Evolutionary conservation across 2,888 invertebrate species (phyloP), one percentile per base, ranked within the genome.

Genomic region (Stenodera caucasica): DNA sequence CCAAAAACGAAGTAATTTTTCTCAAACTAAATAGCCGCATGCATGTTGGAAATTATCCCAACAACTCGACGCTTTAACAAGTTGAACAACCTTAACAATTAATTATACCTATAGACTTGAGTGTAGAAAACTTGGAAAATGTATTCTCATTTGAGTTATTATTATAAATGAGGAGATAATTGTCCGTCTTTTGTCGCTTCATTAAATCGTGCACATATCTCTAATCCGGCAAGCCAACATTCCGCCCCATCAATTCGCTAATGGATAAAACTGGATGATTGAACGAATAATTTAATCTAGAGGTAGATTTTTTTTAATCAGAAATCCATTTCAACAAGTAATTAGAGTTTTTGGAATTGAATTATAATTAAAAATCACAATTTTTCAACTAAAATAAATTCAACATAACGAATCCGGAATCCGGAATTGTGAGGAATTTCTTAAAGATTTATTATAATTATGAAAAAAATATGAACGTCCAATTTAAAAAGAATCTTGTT

Each of bases 221-320:
- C 15, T 18, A 51, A 51, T 52, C 32, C 33, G 52, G 52, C 30
- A 52, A 14, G 15, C 32, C 12, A 21, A 30, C 51, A 52, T 52
- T 52, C 52, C 32, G 15, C 15, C 52, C 52, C 21, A 18, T 52
- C 52, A 52, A 8, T n/a, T 32, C 18, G 52, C 18, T n/a, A 50
- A 50, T 14, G 26, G 26, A 26, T 50, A 23, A 30, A 50, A 26
- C 26, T 11, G 3, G n/a, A 30, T n/a, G 52, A 33, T 33, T 52
- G 52, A 52, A 52, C 12, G 51, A 51, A 21, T n/a, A 52, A 52
- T 18, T 52, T 32, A 49, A n/a, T n/a, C n/a, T n/a, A n/a, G n/a
- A n/a, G n/a, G n/a, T n/a, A n/a, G n/a, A n/a, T n/a, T n/a, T n/a
- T n/a, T n/a, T n/a, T n/a, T n/a, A n/a, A n/a, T n/a, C n/a, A n/a